Evolutionary conservation across 2,113 vertebrate genomes (phyloP).

Genomic region (Fulica atra): DNA sequence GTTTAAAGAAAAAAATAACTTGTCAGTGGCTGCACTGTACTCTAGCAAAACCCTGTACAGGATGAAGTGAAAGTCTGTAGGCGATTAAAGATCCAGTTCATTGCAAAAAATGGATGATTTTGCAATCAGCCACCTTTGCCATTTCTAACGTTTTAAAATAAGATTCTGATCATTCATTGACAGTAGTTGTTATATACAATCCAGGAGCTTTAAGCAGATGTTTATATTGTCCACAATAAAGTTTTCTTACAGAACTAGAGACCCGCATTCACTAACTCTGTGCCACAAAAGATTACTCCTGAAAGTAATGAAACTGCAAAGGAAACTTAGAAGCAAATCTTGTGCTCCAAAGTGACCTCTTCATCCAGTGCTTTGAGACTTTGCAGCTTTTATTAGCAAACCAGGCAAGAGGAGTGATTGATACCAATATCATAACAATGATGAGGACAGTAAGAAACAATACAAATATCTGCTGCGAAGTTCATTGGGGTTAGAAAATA

Average conservation of each 20-base stretch:
- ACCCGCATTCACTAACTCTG: neutral
- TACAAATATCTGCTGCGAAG: conserved; percentile 77
- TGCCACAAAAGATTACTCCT: neutral
- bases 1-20: neutral
- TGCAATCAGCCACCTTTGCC: conserved; percentile 77
- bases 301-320: neutral
- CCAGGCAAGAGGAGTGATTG: neutral
- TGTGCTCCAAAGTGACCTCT: conserved; percentile 1
- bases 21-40: neutral
- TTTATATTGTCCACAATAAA: conserved; percentile 65
- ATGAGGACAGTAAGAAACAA: conserved; percentile 50
- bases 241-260: neutral
- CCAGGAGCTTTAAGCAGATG: conserved; percentile 74
- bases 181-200: conserved; percentile 66
- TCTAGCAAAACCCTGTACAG: neutral
- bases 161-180: conserved; percentile 76
- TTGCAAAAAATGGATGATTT: neutral
- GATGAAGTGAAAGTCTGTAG: neutral
- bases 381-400: conserved; percentile 54
- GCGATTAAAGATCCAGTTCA: neutral
- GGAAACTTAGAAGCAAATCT: neutral
- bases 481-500: conserved; percentile 72
- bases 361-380: conserved; percentile 7
- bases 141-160: conserved; percentile 67
- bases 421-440: neutral